phyloP scores from a whole-genome alignment of 2,113 vertebrate genomes.

The Megaleporinus macrocephalus region DNA sequence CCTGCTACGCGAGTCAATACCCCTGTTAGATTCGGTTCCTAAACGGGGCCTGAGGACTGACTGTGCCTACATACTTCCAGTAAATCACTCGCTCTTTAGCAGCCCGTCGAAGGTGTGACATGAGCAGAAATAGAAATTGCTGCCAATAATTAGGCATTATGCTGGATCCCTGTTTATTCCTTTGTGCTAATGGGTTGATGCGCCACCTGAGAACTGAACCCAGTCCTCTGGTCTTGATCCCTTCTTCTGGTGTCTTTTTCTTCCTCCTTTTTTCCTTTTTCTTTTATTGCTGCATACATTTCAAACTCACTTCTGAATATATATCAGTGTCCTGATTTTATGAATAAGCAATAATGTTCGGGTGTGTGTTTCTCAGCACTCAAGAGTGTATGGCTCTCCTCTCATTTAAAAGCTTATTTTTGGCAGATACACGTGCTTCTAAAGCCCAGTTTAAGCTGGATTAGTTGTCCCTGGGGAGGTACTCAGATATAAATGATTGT shows the following conservation, averaged over 20 bases:
- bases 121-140: not conserved
- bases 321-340: too few species aligned
- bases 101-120: not conserved
- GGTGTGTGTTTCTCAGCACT: too few species aligned
- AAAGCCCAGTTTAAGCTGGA: too few species aligned
- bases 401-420: too few species aligned
- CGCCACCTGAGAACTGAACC: not conserved
- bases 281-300: too few species aligned
- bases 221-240: not conserved
- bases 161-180: not conserved
- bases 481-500: too few species aligned
- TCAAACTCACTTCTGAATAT: too few species aligned
- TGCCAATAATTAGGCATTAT: not conserved
- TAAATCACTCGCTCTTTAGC: not conserved
- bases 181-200: not conserved
- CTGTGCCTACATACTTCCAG: not conserved
- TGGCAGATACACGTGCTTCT: too few species aligned
- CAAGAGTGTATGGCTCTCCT: too few species aligned
- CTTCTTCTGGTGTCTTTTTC: not conserved
- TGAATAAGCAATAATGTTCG: too few species aligned
- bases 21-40: not conserved
- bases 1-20: constrained; percentile 13
- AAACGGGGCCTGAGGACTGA: not conserved
- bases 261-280: too few species aligned
- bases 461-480: too few species aligned